Evolutionary conservation across 2,113 vertebrate genomes (phyloP), one percentile per base, ranked within the genome.

Genomic region (Caracal caracal): DNA sequence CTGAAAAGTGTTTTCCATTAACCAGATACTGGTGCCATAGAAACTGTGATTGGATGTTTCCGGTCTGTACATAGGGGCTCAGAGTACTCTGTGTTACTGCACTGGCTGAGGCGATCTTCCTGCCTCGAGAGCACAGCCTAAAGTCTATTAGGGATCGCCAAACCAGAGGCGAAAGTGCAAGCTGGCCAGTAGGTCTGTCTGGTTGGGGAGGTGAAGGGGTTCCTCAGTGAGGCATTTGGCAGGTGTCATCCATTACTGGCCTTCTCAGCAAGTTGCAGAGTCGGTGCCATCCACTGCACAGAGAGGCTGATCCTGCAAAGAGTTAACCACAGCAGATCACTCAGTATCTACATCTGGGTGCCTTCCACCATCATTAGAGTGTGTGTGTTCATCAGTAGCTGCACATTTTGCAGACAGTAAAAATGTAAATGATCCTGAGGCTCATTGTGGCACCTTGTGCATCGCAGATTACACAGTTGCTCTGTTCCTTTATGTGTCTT

Each of bases 391-490:
- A 66, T 76, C 94, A 92, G 65, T 43, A 90, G 59, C 78, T 73
- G 91, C 89, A 75, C 28, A 63, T 89, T 96, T 91, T 96, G 61
- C 40, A 94, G 68, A 76, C 59, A 51, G 4, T 96, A 93, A 93
- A 97, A 80, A 51, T 43, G 1, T 84, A 86, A 84, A 80, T 87
- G 90, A 81, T 78, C 82, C 4, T 59, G 24, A 82, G 63, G 28
- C 76, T 90, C 22, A 66, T 66, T 93, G 20, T 22, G 9, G 11
- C 63, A 68, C 30, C 61, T 73, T 59, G 51, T 73, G 78, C 40
- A 78, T 73, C 86, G 82, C 75, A 97, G 90, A 91, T 84, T 16
- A 66, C 49, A 65, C 81, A 80, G 88, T 82, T 47, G 24, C n/a
- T 90, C 78, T 93, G 35, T 40, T 59, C 33, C 61, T 95, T 78